Evolutionary conservation across 2,113 vertebrate genomes (phyloP).

Genomic region (Abramis brama): DNA sequence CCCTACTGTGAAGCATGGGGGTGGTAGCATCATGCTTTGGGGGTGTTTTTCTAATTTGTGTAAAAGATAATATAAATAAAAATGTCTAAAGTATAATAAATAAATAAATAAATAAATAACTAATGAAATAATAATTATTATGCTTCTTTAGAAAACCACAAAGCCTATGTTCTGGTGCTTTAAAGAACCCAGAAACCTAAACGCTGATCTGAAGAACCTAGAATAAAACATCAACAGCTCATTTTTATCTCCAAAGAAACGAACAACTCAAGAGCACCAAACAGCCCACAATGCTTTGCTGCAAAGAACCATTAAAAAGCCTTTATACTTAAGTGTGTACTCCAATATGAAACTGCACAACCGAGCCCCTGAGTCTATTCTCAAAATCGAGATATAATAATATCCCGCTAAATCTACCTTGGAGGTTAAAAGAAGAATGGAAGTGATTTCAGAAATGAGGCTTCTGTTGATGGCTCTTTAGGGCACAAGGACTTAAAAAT

Average conservation of each 20-base stretch:
- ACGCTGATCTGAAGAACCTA: not conserved
- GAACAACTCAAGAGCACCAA: not conserved
- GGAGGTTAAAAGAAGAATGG: slow-evolving; percentile 26
- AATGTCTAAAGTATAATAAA: not conserved
- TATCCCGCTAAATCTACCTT: slow-evolving; percentile 8
- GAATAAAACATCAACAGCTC: not conserved
- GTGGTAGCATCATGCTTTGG: no score
- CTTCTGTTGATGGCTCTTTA: slow-evolving; percentile 20
- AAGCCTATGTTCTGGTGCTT: not conserved
- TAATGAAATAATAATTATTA: not conserved
- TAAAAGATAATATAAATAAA: not conserved
- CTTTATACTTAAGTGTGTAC: not conserved
- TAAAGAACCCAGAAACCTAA: not conserved
- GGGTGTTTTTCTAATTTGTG: no score
- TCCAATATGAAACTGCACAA: slow-evolving; percentile 1
- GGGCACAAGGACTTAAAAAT: not conserved
- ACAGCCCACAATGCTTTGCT: not conserved
- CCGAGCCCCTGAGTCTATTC: slow-evolving; percentile 18
- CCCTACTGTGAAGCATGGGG: no score
- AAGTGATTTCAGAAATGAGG: not conserved
- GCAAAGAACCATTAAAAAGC: not conserved
- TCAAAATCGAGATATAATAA: slow-evolving; percentile 24
- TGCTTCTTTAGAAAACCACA: not conserved
- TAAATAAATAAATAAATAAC: no score
- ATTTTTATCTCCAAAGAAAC: not conserved